These are phyloP conservation scores for Microctenopoma lineatum DNA, from an alignment of 2,797 vertebrate genomes.

Conservation along the genomic window DNA sequence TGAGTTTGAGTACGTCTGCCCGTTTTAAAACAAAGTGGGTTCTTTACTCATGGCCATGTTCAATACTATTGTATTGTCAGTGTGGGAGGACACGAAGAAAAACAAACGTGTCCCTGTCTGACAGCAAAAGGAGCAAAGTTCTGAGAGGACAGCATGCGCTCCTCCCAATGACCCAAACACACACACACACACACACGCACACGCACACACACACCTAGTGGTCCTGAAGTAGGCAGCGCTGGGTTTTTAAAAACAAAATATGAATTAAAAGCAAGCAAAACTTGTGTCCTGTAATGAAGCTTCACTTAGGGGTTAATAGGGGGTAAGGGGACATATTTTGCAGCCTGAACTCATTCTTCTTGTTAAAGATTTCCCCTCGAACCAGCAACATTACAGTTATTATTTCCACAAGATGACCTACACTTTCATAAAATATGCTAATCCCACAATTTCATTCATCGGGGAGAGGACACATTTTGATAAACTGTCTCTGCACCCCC, in stretches of 20 bases:
- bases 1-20: no score
- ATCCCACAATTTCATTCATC: conserved; percentile 1
- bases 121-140: conserved; percentile 66
- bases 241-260: no score
- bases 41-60: background rate
- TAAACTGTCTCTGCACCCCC: background rate
- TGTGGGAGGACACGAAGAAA: conserved; percentile 9
- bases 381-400: conserved; percentile 12
- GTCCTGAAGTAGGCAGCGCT: background rate
- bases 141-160: conserved; percentile 38
- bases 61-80: conserved; percentile 2
- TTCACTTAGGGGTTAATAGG: background rate
- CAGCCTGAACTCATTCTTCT: conserved; percentile 3
- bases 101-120: conserved; percentile 15
- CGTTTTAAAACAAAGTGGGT: no score
- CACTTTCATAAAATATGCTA: background rate
- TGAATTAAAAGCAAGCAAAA: no score
- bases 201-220: background rate
- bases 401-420: conserved; percentile 7
- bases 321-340: background rate
- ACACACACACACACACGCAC: background rate
- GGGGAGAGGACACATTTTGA: background rate
- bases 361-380: conserved; percentile 18
- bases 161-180: background rate
- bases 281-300: background rate